A percentile compares a stretch with the other conserved stretches of the same genome.
Conservation (phyloP, 2,888 invertebrate genomes). For the Toxonevra muliebris region DNA sequence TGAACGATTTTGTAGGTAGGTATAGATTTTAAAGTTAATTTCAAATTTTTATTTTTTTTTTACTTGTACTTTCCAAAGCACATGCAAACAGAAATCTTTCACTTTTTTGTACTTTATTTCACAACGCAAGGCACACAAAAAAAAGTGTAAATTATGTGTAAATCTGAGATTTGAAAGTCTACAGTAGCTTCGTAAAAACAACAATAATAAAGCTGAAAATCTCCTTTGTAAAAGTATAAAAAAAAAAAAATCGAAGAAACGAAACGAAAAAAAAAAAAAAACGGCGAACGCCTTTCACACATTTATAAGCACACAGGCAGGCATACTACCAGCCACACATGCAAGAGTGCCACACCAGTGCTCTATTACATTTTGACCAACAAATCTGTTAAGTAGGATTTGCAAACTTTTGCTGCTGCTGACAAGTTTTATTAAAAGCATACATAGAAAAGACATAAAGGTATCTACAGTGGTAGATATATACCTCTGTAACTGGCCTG, state of each 20-base stretch:
- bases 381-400: neutral
- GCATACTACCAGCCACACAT: neutral
- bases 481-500: no score
- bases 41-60: no score
- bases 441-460: no score
- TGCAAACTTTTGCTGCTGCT: neutral
- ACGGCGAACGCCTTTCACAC: constrained; percentile 12
- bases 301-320: no score
- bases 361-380: neutral
- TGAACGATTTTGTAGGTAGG: no score
- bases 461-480: no score
- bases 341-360: no score
- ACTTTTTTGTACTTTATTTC: constrained; percentile 9
- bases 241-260: neutral
- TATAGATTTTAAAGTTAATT: no score
- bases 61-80: no score
- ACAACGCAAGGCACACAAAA: neutral
- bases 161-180: constrained; percentile 28
- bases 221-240: constrained; percentile 11
- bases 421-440: no score
- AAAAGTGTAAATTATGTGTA: constrained; percentile 29
- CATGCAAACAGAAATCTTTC: constrained; percentile 12
- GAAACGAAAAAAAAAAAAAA: neutral
- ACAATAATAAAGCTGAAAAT: neutral
- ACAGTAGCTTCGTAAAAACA: constrained; percentile 4